Conservation (phyloP, 2,888 invertebrate species). For the Venusia cambrica region DNA sequence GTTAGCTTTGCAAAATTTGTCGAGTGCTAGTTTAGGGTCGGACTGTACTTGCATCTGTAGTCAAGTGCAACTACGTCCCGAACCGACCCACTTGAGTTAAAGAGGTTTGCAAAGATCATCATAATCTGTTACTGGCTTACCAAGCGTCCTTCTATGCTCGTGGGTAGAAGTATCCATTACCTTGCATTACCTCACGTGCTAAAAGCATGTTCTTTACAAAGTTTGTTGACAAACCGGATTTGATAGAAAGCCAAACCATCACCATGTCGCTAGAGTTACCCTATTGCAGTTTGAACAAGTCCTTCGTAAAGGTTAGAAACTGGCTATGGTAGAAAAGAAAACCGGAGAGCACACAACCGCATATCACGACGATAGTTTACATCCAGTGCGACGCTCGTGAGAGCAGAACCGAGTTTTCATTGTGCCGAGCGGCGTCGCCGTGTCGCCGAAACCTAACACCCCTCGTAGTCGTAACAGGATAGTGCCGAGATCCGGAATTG, state of each 20-base stretch:
- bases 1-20: slow-evolving; percentile 18
- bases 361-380: slow-evolving; percentile 40
- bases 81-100: slow-evolving; percentile 4
- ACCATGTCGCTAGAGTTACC: slow-evolving; percentile 6
- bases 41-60: slow-evolving; percentile 8
- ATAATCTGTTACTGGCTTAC: no score
- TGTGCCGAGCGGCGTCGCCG: slow-evolving; percentile 44
- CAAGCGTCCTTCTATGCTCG: no score
- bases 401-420: slow-evolving; percentile 40
- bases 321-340: slow-evolving; percentile 11
- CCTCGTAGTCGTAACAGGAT: slow-evolving; percentile 58
- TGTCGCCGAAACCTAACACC: slow-evolving; percentile 62
- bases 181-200: no score
- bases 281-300: slow-evolving; percentile 6
- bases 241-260: slow-evolving; percentile 10
- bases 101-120: slow-evolving; percentile 3
- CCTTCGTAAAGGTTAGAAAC: slow-evolving; percentile 13
- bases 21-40: slow-evolving; percentile 12
- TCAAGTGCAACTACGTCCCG: slow-evolving; percentile 15
- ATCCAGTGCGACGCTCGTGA: slow-evolving; percentile 49
- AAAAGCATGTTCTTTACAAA: background rate
- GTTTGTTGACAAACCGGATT: slow-evolving; percentile 2
- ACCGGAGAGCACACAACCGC: slow-evolving; percentile 8
- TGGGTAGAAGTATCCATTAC: no score
- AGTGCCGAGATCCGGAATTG: slow-evolving; percentile 49